Base-by-base conservation (phyloP, 2,113 vertebrate species). In the Alaudala cheleensis region DNA sequence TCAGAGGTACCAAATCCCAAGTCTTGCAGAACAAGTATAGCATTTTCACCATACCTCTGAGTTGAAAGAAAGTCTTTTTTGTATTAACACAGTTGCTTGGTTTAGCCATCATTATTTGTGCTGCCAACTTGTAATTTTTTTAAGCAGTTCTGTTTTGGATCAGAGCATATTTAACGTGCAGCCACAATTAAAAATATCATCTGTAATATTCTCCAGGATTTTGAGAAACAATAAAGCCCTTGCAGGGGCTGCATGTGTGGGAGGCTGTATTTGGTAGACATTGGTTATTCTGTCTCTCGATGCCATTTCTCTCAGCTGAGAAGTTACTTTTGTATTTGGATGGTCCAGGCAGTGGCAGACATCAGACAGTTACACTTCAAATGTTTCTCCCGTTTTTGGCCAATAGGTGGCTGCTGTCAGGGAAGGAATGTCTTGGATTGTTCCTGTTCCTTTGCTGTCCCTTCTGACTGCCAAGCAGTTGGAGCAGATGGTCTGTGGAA, bases 391-490 rank as follows among this genome's bases (percentile, higher is more conserved):
- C 12, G 2, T 61, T 61, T 70, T 21, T 72, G 72, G 70, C 25
- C 39, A 17, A 72, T 84, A 99, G 98, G 98, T 99, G 83, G 98
- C 98, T n/a, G 98, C 98, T 2, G 98, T 99, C 86, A 98, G 98
- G 86, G 98, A 98, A 94, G 98, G 98, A 34, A 99, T 99, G 98
- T 99, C 98, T 33, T 99, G 98, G 98, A 98, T 99, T 39, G 92
- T 98, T 44, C 98, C 98, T 0, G 98, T 99, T 87, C 98, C 98
- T 6, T 96, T 99, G 92, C 95, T 98, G 47, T 99, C 98, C 53
- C 98, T 99, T 57, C 98, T 99, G 76, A 99, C 98, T 9, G 98
- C 98, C 5, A 98, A 98, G 89, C 98, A 98, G 92, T 95, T 99
- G 89, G 98, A 99, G 80, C 98, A 99, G 62, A 98, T 98, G 98